Base-by-base conservation (phyloP, 2,113 vertebrate species). In the Amblyornis subalaris region DNA sequence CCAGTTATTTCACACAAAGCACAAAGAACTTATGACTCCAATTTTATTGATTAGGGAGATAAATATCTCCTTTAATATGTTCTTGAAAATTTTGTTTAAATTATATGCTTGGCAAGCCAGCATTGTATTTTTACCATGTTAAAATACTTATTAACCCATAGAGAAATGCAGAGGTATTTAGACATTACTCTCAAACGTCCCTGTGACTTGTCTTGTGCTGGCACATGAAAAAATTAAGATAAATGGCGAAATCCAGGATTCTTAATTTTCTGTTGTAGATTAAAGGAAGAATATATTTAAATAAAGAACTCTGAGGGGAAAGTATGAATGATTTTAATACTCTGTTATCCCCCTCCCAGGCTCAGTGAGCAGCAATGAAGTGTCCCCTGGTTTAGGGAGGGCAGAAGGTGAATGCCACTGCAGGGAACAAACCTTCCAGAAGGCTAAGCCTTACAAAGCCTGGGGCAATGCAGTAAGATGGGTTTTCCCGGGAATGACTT, bases 21-120 rank as follows among this genome's bases (percentile, higher is more conserved):
- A 80, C 17, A 29, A 80, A 73, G 67, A 80, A 48, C 25, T 72
- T 80, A 35, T 36, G 60, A 71, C 29, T 77, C 55, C 28, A 74
- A 51, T 88, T 73, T 54, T 91, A 88, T 94, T 95, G 78, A 76
- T 94, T 83, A 77, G n/a, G 18, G 67, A 88, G n/a, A 70, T 45
- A 91, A 94, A 77, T 82, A 85, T 19, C 44, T 85, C 47, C 42
- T 62, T 82, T 79, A 72, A 38, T 40, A 10, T 29, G 3, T 58
- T 65, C 20, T 77, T 80, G 33, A 38, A 89, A 73, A 50, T 55
- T 55, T 87, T 94, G 8, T 82, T 91, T 71, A 50, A 89, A 55
- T 86, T 24, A 29, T 51, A 42, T 51, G 13, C 42, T 83, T 88
- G 54, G 28, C 18, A 73, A 93, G 26, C 45, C 22, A 85, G 9